Base-by-base conservation (phyloP, 2,113 vertebrate genomes). In the Percopsis transmontana region DNA sequence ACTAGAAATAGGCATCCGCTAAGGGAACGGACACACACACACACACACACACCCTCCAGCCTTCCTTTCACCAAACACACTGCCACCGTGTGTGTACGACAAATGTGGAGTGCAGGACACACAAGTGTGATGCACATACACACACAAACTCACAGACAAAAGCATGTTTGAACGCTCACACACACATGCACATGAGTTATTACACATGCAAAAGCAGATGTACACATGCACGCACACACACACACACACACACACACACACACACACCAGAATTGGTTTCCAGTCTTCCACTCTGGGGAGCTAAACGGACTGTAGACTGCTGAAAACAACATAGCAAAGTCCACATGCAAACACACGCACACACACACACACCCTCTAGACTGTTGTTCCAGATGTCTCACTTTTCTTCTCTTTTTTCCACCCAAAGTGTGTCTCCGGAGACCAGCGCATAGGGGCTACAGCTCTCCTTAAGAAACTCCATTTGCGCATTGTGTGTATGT, bases 1-100 rank as follows among this genome's bases (percentile, higher is more conserved):
- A 87, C 89, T 90, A 87, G 90, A 90, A 92, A 92, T 92, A 92
- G 90, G 83, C 77, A 79, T 82, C 82, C 73, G 79, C 85, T 86
- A 66, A 76, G 79, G 89, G 87, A 89, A 79, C 20, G 59, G 52
- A 20, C 73, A 58, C 71, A 85, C 76, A 89, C 76, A 84, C 78
- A 18, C 78, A 76, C 81, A 86, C 72, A 85, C 44, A 83, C 69
- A 76, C 74, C 83, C 85, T 85, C 67, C 69, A 84, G 84, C 79
- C 72, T 84, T 82, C 70, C 73, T 86, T 86, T 85, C 56, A 85
- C 55, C 60, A 7, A 78, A 68, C 72, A 74, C 70, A 81, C 39
- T 55, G 38, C 54, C 62, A 44, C 48, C 23, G 7, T 52, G n/a
- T 19, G 19, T 18, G 20, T 14, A 45, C 19, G 27, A 20, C 50